Base-by-base conservation (phyloP, 2,113 vertebrate genomes). In the Nothocercus julius region DNA sequence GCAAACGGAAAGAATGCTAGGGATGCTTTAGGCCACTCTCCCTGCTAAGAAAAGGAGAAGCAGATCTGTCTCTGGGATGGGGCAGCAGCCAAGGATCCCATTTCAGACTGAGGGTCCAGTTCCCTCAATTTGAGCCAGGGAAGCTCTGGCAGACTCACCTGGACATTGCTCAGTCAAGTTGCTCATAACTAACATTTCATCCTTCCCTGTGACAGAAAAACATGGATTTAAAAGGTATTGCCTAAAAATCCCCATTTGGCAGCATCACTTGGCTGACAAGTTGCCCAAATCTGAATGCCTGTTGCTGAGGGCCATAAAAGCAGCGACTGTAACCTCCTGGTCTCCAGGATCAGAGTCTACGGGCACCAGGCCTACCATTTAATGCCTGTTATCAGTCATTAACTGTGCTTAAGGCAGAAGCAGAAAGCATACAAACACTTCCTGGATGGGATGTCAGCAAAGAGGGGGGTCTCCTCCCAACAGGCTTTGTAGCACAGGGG, bases 281-380 rank as follows among this genome's bases (percentile, higher is more conserved):
- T 21, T 82, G 63, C 62, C 94, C 67, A 30, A 76, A 87, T 73
- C 61, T 20, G n/a, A 95, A 61, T 27, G 62, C 47, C 14, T 62
- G 81, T 89, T 87, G 83, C 86, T 66, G 69, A 79, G 44, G 36
- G 58, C 74, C 40, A 76, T 49, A 79, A 92, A 82, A 82, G 84
- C 25, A 68, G 62, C 13, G 13, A 15, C n/a, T 81, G 54, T 74
- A 81, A 40, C 30, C 21, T 79, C 51, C 76, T 34, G 21, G 32
- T 38, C 51, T 88, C 28, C 30, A 53, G 85, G 88, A 25, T 5
- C 51, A 82, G 53, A 13, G 66, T 73, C 32, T 13, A 64, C n/a
- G 63, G 68, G 81, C 83, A 64, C 28, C 8, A 47, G 81, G 69
- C 61, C 86, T 54, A 28, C 27, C 47, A 28, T 75, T 84, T 83